Conservation (phyloP, 1,140 invertebrate species). For the Atopsyche davidsoni region DNA sequence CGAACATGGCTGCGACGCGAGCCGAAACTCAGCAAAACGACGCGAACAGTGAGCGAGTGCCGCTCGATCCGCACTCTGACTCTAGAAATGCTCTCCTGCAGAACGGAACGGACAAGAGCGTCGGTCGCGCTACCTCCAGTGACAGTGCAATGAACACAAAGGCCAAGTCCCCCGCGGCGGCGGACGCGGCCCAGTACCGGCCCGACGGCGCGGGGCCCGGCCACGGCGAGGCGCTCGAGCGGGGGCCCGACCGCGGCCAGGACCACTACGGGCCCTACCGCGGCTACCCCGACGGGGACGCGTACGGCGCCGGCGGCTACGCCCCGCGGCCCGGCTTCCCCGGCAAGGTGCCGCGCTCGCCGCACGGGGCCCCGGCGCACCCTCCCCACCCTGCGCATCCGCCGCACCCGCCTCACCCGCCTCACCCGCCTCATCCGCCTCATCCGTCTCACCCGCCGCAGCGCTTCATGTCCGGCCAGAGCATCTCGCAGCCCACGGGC, state of each 20-base stretch:
- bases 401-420: slow-evolving; percentile 39
- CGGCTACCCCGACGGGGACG: slow-evolving; percentile 40
- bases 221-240: slow-evolving; percentile 34
- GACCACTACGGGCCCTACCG: slow-evolving; percentile 37
- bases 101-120: slow-evolving; percentile 52
- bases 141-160: slow-evolving; percentile 48
- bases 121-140: slow-evolving; percentile 44
- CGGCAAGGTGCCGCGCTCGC: slow-evolving; percentile 36
- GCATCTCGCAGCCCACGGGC: slow-evolving; percentile 68
- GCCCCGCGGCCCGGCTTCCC: slow-evolving; percentile 41
- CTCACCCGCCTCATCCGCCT: not conserved
- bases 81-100: slow-evolving; percentile 53
- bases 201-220: slow-evolving; percentile 18
- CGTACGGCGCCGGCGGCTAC: slow-evolving; percentile 31
- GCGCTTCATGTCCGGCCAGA: slow-evolving; percentile 59
- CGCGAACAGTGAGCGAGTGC: slow-evolving; percentile 54
- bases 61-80: slow-evolving; percentile 54
- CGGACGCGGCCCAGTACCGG: slow-evolving; percentile 43
- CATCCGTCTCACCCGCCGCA: slow-evolving; percentile 35
- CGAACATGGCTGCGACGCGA: slow-evolving; percentile 61
- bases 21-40: slow-evolving; percentile 57
- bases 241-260: slow-evolving; percentile 31
- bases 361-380: slow-evolving; percentile 19
- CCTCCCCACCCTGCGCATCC: not conserved
- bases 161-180: slow-evolving; percentile 47